Evolutionary conservation across 2,888 invertebrate species (phyloP), one percentile per base, ranked within the genome.

Genomic region (Trichopoda pennipes): DNA sequence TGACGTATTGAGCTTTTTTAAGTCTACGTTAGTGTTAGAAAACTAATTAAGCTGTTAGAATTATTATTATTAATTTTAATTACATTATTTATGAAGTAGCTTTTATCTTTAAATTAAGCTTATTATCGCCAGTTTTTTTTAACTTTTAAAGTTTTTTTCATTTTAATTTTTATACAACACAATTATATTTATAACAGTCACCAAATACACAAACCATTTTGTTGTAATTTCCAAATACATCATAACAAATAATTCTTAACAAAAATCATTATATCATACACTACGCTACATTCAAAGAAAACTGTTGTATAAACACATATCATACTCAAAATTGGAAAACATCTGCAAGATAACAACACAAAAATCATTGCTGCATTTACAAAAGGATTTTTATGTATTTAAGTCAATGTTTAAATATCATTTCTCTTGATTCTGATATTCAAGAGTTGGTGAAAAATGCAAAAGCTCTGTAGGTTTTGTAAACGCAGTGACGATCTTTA

Each of bases 131-230:
- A 70, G 80, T 6, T 2, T 69, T 47, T 69, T 47, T 53, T 44
- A 4, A 49, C 44, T 53, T 44, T 28, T 56, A 4, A 23, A 7
- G 7, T 12, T 23, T 73, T 42, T 58, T 12, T 70, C 19, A 44
- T 35, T 61, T 61, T 23, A 44, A 3, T 35, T 61, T 12, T 7
- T 19, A 3, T 44, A 73, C 73, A 77, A 77, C 73, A 58, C 69
- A 73, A 63, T 77, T 81, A 77, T 81, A 74, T 60, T 80, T 75
- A 79, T 79, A 79, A 82, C 82, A 82, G 82, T 82, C 82, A 82
- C 61, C 3, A 47, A 63, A 68, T 35, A 38, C 44, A 35, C 44
- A 68, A 60, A 66, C 14, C 49, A 70, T 44, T 19, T 16, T 23
- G 4, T 4, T 56, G 3, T 44, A 3, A 44, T 44, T 35, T 28